Evolutionary conservation across 2,113 vertebrate species (phyloP).

Genomic region (Anas platyrhynchos): DNA sequence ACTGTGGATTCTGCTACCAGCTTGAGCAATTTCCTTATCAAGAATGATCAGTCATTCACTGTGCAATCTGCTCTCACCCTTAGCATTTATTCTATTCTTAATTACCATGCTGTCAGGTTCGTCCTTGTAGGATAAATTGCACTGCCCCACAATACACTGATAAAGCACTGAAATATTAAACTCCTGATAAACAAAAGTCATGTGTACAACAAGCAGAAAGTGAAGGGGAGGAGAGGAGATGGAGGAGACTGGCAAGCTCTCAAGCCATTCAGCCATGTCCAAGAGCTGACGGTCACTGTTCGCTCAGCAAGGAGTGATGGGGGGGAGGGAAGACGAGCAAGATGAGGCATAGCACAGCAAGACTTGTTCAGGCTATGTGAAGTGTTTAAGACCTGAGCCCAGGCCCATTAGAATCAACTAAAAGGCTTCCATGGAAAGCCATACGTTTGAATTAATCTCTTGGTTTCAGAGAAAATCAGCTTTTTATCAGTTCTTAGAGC

Average conservation of each 20-base stretch:
- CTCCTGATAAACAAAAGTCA: background rate
- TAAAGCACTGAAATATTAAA: background rate
- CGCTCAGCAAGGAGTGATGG: fast-evolving
- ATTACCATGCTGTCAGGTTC: constrained; percentile 25
- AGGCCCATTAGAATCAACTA: background rate
- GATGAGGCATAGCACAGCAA: background rate
- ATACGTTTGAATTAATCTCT: background rate
- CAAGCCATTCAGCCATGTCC: background rate
- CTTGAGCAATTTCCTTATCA: constrained; percentile 20
- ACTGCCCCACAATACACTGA: background rate
- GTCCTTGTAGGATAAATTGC: constrained; percentile 4
- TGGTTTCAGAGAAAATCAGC: background rate
- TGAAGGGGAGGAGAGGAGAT: background rate
- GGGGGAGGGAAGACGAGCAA: background rate
- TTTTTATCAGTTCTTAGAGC: constrained; percentile 34
- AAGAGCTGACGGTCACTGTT: background rate
- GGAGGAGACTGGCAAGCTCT: background rate
- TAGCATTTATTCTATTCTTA: constrained; percentile 53
- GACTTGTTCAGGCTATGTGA: background rate
- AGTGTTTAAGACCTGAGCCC: background rate
- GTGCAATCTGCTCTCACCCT: constrained; percentile 24
- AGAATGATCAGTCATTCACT: constrained; percentile 45
- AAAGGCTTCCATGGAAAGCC: background rate
- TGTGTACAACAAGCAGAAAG: background rate
- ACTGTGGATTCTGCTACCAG: background rate